Evolutionary conservation across 2,797 vertebrate species (phyloP).

Genomic region (Poecilia gillii): DNA sequence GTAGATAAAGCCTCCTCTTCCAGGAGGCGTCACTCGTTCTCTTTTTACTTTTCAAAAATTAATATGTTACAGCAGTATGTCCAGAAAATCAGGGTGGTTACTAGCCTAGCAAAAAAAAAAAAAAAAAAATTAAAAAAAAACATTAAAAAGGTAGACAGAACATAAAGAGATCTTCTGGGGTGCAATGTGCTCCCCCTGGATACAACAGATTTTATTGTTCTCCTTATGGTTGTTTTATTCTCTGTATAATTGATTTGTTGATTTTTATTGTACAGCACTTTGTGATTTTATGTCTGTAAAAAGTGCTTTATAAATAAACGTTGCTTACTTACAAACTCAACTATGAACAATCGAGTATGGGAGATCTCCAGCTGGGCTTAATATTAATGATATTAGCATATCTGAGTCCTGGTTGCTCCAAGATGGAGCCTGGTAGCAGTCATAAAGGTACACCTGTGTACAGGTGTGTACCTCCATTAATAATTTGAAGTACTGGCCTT

Average conservation of each 20-base stretch:
- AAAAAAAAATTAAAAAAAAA: neutral
- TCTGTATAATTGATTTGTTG: no score
- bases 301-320: no score
- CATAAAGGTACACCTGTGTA: neutral
- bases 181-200: neutral
- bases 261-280: no score
- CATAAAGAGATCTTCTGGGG: neutral
- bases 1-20: neutral
- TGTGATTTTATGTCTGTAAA: no score
- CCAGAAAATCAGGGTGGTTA: neutral
- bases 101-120: neutral
- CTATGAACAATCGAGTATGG: neutral
- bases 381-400: neutral
- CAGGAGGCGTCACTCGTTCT: neutral
- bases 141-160: neutral
- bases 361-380: neutral
- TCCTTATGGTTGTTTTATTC: no score
- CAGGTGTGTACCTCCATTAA: neutral
- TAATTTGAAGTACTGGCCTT: neutral
- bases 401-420: neutral
- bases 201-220: no score
- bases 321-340: no score
- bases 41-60: neutral
- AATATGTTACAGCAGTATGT: neutral
- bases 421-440: neutral